Percentiles rank a stretch among this genome's conserved stretches.
Evolutionary conservation across 2,113 vertebrate species (phyloP).

Genomic region (Fulica atra): DNA sequence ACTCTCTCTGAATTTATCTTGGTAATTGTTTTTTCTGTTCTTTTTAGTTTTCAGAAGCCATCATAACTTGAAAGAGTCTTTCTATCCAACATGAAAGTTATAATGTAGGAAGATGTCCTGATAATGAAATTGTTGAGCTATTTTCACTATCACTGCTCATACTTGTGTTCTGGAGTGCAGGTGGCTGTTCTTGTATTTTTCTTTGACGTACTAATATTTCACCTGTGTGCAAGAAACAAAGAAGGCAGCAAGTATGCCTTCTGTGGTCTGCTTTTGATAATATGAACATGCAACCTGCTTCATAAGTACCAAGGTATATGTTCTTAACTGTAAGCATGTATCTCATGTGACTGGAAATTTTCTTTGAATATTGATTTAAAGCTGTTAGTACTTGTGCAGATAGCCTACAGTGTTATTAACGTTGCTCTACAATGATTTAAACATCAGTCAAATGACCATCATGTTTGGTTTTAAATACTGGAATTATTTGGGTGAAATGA

Average conservation of each 20-base stretch:
- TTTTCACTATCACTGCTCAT: background rate
- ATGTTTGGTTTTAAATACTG: background rate
- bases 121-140: background rate
- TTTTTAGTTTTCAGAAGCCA: background rate
- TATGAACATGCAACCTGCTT: background rate
- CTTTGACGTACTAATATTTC: background rate
- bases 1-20: background rate
- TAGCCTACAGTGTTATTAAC: background rate
- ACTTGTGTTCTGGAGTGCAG: background rate
- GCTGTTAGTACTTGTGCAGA: background rate
- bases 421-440: background rate
- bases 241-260: background rate
- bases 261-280: background rate
- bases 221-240: background rate
- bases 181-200: background rate
- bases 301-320: background rate
- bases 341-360: background rate
- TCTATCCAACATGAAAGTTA: background rate
- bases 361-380: background rate
- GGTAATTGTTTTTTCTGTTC: background rate
- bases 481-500: background rate
- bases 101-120: background rate
- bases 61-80: background rate
- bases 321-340: background rate
- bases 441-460: accelerated